Base-by-base conservation (phyloP, 2,888 invertebrate species). In the Ormyrus nitidulus region DNA sequence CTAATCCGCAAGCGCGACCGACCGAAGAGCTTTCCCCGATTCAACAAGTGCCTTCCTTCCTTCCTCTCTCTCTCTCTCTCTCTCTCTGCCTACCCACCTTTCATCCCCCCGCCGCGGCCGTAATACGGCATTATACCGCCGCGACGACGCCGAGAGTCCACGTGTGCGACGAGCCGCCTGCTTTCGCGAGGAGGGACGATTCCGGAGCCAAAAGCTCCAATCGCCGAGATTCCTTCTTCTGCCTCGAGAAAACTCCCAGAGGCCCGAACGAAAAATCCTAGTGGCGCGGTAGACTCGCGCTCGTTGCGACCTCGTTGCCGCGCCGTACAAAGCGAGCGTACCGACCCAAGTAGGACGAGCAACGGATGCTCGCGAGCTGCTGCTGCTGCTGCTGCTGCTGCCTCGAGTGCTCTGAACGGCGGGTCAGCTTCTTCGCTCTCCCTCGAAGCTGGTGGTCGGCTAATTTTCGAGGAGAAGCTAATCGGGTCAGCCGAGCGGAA, bases 1-100 rank as follows among this genome's bases (percentile, higher is more conserved):
- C 84, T 86, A 86, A 88, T 87, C 86, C 85, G 68, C 5, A 82
- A 6, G 65, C 68, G 73, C 70, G 68, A 68, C 71, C 62, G 65
- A 66, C 56, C 75, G 58, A 46, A 61, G 65, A 70, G 72, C 77
- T 71, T 83, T 81, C 79, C 78, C 82, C 83, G 84, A 85, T 84
- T 85, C 85, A 84, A 85, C 85, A 84, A 84, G 85, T 85, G 84
- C 82, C 83, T 68, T 78, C 69, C 70, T 68, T 54, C 71, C 66
- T 66, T 66, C 59, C 62, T 61, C 48, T 61, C 72, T 62, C 8
- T 54, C 71, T 62, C 34, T 69, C 54, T 59, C 58, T 65, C 81
- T 82, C 80, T 82, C 80, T 83, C 81, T 80, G 69, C 61, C 64
- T 72, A 46, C 74, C 66, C 79, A 58, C 49, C 64, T 46, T 53